phyloP scores from a whole-genome alignment of 2,113 vertebrate species.

The Aviceda subcristata region DNA sequence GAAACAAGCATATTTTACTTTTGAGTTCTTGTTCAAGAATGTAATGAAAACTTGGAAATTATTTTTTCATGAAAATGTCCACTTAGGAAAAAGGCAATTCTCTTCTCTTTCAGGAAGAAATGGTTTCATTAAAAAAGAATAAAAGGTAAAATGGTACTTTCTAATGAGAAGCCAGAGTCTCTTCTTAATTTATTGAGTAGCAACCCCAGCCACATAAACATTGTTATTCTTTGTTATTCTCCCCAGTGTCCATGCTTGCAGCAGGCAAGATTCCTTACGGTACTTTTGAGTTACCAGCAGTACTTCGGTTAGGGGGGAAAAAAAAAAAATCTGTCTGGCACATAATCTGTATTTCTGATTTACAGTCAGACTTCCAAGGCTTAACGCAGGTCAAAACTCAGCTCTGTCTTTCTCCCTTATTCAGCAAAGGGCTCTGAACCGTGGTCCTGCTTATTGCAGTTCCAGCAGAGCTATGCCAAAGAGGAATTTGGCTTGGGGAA shows the following conservation, averaged over 20 bases:
- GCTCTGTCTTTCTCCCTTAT: background rate
- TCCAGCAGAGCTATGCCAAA: background rate
- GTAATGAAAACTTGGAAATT: background rate
- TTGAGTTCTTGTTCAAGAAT: background rate
- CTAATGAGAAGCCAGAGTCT: background rate
- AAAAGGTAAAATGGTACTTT: background rate
- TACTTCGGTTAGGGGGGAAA: background rate
- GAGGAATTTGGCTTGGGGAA: background rate
- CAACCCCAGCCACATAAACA: background rate
- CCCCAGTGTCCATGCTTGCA: background rate
- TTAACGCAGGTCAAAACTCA: background rate
- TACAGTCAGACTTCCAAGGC: background rate
- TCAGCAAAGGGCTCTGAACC: background rate
- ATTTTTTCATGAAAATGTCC: slow-evolving; percentile 12
- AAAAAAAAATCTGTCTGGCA: background rate
- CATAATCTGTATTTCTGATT: background rate
- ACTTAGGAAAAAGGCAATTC: background rate
- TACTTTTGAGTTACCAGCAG: background rate
- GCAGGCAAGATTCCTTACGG: background rate
- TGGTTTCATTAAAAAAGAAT: background rate
- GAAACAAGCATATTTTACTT: background rate
- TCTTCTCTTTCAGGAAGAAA: background rate
- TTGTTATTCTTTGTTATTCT: background rate
- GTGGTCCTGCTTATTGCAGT: background rate
- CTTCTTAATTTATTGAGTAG: background rate